These are phyloP conservation scores for Choreutis nemorana DNA, from an alignment of 2,888 invertebrate genomes.

Conservation along the genomic window DNA sequence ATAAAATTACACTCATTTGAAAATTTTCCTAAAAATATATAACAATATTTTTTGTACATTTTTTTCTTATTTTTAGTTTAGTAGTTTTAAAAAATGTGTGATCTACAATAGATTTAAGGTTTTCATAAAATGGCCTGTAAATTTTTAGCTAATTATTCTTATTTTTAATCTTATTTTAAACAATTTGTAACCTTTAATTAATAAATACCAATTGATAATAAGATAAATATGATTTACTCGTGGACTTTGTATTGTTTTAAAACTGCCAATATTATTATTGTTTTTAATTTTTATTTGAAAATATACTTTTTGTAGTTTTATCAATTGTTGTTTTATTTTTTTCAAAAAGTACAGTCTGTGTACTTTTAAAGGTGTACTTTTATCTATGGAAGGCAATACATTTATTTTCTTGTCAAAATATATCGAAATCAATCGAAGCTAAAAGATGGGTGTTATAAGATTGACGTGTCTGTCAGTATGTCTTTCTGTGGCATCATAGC, in stretches of 20 bases:
- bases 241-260: constrained; percentile 27
- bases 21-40: constrained; percentile 38
- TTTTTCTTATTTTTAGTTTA: constrained; percentile 5
- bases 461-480: too few relatives aligned
- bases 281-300: constrained; percentile 46
- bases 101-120: constrained; percentile 22
- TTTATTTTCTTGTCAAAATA: too few relatives aligned
- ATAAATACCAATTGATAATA: constrained; percentile 29
- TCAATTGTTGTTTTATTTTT: constrained; percentile 20
- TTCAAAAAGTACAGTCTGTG: too few relatives aligned
- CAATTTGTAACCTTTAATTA: constrained; percentile 20
- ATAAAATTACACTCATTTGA: too few relatives aligned
- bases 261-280: constrained; percentile 49
- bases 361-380: too few relatives aligned
- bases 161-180: constrained; percentile 21
- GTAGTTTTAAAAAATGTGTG: constrained; percentile 26
- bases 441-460: too few relatives aligned
- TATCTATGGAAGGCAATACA: too few relatives aligned
- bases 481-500: too few relatives aligned
- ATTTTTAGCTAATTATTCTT: constrained; percentile 38
- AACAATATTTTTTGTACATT: constrained; percentile 10
- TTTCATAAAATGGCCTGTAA: constrained; percentile 45
- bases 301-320: constrained; percentile 47
- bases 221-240: constrained; percentile 28
- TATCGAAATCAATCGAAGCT: too few relatives aligned